Percentiles rank a stretch among this genome's conserved stretches.
These are phyloP conservation scores for Petrocephalus sullivani DNA, from an alignment of 2,797 vertebrate species.

Conservation along the genomic window DNA sequence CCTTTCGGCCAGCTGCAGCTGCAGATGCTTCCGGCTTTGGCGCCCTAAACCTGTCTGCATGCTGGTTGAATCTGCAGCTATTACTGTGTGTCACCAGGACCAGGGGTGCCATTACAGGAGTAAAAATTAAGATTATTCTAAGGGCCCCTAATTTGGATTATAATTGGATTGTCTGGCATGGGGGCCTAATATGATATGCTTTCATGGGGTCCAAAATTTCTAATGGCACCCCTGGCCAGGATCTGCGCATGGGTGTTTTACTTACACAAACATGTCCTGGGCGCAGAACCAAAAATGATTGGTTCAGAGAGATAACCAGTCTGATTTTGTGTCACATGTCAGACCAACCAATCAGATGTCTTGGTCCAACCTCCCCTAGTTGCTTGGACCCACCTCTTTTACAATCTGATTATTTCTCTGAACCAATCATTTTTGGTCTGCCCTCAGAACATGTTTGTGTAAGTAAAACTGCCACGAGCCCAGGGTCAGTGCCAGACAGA, in stretches of 20 bases:
- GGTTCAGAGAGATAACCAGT: no score
- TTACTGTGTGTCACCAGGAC: slow-evolving; percentile 44
- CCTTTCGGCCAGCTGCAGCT: slow-evolving; percentile 26
- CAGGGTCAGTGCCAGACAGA: slow-evolving; percentile 51
- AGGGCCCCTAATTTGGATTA: neutral
- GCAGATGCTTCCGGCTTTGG: slow-evolving; percentile 52
- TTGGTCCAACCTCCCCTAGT: no score
- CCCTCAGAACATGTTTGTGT: no score
- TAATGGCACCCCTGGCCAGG: slow-evolving; percentile 18
- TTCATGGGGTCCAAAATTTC: neutral
- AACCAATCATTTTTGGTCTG: no score
- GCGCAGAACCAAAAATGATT: no score
- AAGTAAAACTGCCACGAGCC: neutral
- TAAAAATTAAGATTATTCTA: neutral
- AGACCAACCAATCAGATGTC: no score
- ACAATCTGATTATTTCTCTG: no score
- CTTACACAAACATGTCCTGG: no score
- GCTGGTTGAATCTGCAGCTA: slow-evolving; percentile 56
- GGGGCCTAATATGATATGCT: neutral
- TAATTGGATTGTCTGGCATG: neutral
- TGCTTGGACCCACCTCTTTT: no score
- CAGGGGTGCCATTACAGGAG: neutral
- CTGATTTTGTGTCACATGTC: no score
- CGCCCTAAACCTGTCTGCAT: slow-evolving; percentile 60
- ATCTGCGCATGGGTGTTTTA: slow-evolving; percentile 32